phyloP scores from a whole-genome alignment of 2,797 vertebrate genomes.

The Toxotes lorentzi region DNA sequence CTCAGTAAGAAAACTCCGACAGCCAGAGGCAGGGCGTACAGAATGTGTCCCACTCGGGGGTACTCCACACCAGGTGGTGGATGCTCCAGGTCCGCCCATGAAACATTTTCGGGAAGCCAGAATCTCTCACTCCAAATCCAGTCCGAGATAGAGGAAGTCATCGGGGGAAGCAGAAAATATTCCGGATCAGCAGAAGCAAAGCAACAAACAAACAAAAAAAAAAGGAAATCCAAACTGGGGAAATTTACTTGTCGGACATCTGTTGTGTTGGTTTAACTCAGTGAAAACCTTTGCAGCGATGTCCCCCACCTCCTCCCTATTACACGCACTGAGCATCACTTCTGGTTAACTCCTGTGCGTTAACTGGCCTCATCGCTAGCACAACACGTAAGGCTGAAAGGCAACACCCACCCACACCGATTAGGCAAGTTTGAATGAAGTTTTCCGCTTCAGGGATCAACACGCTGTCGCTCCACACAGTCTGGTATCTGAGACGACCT shows the following conservation, averaged over 20 bases:
- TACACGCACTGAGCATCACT: slow-evolving; percentile 42
- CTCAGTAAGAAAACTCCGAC: slow-evolving; percentile 88
- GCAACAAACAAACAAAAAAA: not conserved
- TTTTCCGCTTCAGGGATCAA: not conserved
- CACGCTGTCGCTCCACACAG: rapidly evolving
- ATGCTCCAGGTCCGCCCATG: slow-evolving; percentile 91
- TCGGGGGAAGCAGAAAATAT: slow-evolving; percentile 37
- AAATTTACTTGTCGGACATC: slow-evolving; percentile 34
- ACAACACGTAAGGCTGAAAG: slow-evolving; percentile 37
- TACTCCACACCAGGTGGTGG: slow-evolving; percentile 82
- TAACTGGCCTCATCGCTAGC: slow-evolving; percentile 32
- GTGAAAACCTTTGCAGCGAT: slow-evolving; percentile 11
- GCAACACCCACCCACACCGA: slow-evolving; percentile 70
- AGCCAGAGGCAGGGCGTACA: slow-evolving; percentile 89
- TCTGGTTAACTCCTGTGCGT: slow-evolving; percentile 24
- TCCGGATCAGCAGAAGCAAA: not conserved
- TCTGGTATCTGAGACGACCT: too few relatives aligned
- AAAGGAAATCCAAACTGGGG: not conserved
- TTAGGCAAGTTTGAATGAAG: slow-evolving; percentile 43
- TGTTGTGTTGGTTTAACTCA: not conserved
- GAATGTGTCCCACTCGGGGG: slow-evolving; percentile 83
- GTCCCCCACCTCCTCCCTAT: slow-evolving; percentile 28
- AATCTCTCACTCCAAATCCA: slow-evolving; percentile 95
- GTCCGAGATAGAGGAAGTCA: slow-evolving; percentile 85
- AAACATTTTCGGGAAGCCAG: slow-evolving; percentile 94